Percentiles rank a stretch among this genome's conserved stretches.
Evolutionary conservation across 1,140 invertebrate genomes (phyloP).

Genomic region (Zaprionus taronus): DNA sequence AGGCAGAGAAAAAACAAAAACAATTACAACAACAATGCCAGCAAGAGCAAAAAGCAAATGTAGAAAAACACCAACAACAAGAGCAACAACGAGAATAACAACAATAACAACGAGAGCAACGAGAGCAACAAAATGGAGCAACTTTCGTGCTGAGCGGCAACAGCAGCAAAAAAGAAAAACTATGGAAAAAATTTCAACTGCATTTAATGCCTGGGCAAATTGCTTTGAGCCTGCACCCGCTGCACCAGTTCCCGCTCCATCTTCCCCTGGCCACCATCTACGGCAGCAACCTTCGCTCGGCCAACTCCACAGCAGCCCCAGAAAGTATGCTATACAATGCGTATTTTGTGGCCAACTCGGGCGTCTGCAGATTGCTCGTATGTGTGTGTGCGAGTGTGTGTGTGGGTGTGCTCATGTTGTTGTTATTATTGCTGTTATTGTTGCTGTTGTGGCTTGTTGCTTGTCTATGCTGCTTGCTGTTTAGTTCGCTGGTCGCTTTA

Average conservation of each 20-base stretch:
- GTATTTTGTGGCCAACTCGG: slow-evolving; percentile 47
- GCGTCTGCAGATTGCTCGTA: slow-evolving; percentile 9
- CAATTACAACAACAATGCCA: slow-evolving; percentile 32
- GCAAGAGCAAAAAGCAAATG: slow-evolving; percentile 27
- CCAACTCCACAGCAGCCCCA: neutral
- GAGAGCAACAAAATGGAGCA: slow-evolving; percentile 20
- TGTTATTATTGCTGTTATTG: slow-evolving; percentile 16
- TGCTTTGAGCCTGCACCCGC: slow-evolving; percentile 39
- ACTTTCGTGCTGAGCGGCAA: slow-evolving; percentile 18
- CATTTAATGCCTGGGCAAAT: slow-evolving; percentile 58
- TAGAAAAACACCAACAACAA: slow-evolving; percentile 2
- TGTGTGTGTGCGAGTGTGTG: slow-evolving; percentile 21
- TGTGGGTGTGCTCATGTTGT: slow-evolving; percentile 14
- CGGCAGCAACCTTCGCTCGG: neutral
- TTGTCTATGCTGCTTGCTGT: slow-evolving; percentile 50
- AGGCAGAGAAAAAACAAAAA: slow-evolving; percentile 4
- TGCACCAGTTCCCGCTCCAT: neutral
- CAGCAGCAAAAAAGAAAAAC: neutral
- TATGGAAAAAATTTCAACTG: slow-evolving; percentile 44
- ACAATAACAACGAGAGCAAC: slow-evolving; percentile 21
- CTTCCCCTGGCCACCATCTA: neutral
- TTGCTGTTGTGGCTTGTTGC: neutral
- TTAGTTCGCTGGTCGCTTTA: slow-evolving; percentile 35
- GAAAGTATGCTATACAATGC: slow-evolving; percentile 26
- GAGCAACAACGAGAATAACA: neutral